Evolutionary conservation across 2,113 vertebrate species (phyloP).

Genomic region (Eurypyga helias): DNA sequence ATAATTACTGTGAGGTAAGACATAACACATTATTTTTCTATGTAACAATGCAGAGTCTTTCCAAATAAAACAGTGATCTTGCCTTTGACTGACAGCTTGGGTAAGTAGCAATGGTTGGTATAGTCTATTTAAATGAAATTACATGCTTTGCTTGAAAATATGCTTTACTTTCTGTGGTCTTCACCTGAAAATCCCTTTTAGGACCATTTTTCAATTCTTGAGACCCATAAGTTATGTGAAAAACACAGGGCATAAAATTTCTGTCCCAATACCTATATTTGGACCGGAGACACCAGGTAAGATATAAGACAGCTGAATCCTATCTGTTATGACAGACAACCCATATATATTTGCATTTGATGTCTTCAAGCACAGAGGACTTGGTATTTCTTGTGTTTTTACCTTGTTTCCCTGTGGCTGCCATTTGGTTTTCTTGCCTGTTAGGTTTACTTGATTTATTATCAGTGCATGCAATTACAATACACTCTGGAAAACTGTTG

Average conservation of each 20-base stretch:
- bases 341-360: background rate
- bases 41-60: background rate
- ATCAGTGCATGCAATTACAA: constrained; percentile 71
- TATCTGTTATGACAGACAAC: constrained; percentile 12
- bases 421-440: constrained; percentile 68
- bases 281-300: background rate
- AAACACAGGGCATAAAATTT: background rate
- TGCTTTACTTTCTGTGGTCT: background rate
- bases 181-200: background rate
- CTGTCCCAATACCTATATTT: background rate
- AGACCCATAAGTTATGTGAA: background rate
- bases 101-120: background rate
- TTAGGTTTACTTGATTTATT: constrained; percentile 71
- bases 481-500: constrained; percentile 62
- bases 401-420: constrained; percentile 63
- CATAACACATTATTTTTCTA: background rate
- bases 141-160: background rate
- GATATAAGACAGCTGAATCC: background rate
- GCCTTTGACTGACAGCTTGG: background rate
- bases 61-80: background rate
- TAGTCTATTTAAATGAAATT: background rate
- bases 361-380: constrained; percentile 23
- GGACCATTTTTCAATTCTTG: background rate
- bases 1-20: constrained; percentile 52
- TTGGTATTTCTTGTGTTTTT: constrained; percentile 56